Conservation (phyloP, 2,113 vertebrate species). For the Steatornis caripensis region DNA sequence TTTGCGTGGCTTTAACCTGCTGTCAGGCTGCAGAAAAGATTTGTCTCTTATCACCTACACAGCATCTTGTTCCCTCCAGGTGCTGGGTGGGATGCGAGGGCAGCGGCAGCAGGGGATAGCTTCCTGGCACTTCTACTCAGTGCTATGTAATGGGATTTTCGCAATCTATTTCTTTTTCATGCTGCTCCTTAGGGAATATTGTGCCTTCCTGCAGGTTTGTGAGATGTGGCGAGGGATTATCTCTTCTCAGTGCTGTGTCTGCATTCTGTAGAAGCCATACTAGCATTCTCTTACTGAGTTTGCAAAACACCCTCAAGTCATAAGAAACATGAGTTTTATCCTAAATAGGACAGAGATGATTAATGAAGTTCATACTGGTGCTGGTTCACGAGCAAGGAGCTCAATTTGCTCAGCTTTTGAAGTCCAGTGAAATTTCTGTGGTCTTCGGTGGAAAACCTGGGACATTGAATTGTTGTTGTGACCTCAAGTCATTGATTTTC, state of each 20-base stretch:
- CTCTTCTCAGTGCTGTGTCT: neutral
- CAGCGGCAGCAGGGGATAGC: neutral
- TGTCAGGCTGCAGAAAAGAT: neutral
- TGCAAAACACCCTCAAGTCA: neutral
- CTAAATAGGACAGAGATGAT: neutral
- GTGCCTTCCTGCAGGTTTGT: neutral
- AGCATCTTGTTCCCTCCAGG: neutral
- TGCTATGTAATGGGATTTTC: neutral
- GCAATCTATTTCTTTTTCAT: rapidly evolving
- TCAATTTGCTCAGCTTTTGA: neutral
- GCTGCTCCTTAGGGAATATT: neutral
- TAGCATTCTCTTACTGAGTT: neutral
- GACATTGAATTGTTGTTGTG: neutral
- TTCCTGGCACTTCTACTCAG: neutral
- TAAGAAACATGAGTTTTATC: neutral
- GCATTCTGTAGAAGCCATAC: neutral
- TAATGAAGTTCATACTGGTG: neutral
- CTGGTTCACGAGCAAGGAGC: neutral
- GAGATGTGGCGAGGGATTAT: neutral
- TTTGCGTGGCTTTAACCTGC: neutral
- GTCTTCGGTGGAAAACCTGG: neutral
- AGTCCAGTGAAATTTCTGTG: neutral
- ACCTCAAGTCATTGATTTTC: neutral
- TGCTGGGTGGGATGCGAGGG: neutral
- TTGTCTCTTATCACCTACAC: neutral